These are phyloP conservation scores for Leptinotarsa haldemani DNA, from an alignment of 2,888 invertebrate species.

Conservation along the genomic window DNA sequence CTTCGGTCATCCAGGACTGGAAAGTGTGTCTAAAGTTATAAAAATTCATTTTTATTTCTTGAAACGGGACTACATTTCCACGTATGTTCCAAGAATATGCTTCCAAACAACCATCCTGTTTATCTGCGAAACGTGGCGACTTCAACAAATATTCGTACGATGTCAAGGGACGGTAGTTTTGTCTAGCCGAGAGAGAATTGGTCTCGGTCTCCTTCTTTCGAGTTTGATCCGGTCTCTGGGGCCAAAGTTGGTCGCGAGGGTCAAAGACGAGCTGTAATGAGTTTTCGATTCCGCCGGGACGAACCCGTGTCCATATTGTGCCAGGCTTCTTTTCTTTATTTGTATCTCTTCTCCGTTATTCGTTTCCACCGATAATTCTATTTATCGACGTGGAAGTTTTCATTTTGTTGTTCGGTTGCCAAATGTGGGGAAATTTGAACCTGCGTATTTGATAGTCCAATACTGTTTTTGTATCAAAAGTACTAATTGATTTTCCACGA, in stretches of 20 bases:
- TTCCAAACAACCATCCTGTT: slow-evolving; percentile 13
- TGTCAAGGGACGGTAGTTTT: slow-evolving; percentile 46
- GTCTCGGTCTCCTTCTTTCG: slow-evolving; percentile 53
- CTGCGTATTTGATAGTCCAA: too few species aligned
- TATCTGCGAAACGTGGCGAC: slow-evolving; percentile 4
- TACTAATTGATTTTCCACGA: too few species aligned
- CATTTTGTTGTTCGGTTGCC: not conserved
- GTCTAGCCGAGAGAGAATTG: slow-evolving; percentile 45
- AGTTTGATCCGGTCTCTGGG: slow-evolving; percentile 60
- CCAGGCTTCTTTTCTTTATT: slow-evolving; percentile 38
- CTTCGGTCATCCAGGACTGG: too few species aligned
- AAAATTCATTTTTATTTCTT: too few species aligned
- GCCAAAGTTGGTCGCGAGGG: slow-evolving; percentile 60
- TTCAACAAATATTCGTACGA: slow-evolving; percentile 35
- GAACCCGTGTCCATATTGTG: slow-evolving; percentile 59
- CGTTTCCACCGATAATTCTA: slow-evolving; percentile 43
- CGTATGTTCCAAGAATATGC: not conserved
- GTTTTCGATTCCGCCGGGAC: slow-evolving; percentile 64
- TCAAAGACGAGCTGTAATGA: slow-evolving; percentile 66
- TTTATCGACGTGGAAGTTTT: slow-evolving; percentile 33
- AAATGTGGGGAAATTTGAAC: too few species aligned
- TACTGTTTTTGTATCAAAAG: too few species aligned
- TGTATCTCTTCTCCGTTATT: slow-evolving; percentile 40
- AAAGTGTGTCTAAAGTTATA: too few species aligned
- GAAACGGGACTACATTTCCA: too few species aligned